phyloP scores from a whole-genome alignment of 2,888 invertebrate species.

The Patella ulyssiponensis region DNA sequence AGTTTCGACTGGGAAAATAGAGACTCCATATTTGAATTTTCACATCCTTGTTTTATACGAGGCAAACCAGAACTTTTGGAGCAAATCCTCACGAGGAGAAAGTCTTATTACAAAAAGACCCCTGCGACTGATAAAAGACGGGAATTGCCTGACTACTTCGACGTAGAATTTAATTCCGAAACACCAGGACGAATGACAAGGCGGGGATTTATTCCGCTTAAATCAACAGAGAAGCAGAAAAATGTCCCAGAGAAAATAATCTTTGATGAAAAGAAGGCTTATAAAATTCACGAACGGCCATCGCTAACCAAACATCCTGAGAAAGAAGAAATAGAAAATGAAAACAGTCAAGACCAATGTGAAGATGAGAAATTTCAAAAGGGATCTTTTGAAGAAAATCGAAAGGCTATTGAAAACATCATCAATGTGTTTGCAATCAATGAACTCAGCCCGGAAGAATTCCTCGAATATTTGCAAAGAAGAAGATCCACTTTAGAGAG shows the following conservation, averaged over 20 bases:
- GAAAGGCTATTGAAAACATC: conserved; percentile 25
- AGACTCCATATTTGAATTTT: conserved; percentile 51
- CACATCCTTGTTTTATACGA: conserved; percentile 54
- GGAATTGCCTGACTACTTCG: conserved; percentile 18
- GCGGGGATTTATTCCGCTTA: neutral
- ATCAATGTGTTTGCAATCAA: conserved; percentile 48
- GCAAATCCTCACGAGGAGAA: conserved; percentile 39
- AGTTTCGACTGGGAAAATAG: conserved; percentile 60
- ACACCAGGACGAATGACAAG: neutral
- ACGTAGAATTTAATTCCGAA: conserved; percentile 5
- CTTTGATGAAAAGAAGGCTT: neutral
- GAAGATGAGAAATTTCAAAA: neutral
- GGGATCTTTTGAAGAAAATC: neutral
- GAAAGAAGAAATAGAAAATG: neutral
- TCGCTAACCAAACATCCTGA: conserved; percentile 5
- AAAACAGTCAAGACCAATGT: neutral
- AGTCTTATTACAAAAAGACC: conserved; percentile 37
- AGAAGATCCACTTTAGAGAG: neutral
- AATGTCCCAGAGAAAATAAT: neutral
- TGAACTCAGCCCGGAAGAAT: conserved; percentile 57
- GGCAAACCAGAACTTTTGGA: conserved; percentile 46
- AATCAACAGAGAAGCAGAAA: neutral
- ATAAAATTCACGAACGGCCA: conserved; percentile 11
- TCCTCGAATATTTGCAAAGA: conserved; percentile 26
- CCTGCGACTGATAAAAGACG: neutral